Evolutionary conservation across 2,113 vertebrate genomes (phyloP).

Genomic region (Oplegnathus fasciatus): DNA sequence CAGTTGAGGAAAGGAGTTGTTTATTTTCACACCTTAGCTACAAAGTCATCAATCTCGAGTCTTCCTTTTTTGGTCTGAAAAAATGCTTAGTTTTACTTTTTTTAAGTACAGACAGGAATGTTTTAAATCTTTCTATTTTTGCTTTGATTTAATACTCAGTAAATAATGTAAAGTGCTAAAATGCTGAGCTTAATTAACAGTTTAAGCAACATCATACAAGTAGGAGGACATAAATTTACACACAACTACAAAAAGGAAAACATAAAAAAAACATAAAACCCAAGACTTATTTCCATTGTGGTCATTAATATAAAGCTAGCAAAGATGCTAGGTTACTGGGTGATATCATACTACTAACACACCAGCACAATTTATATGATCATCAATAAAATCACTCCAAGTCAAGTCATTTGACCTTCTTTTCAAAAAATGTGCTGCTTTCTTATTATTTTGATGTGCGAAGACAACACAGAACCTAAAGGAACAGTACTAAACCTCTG

Average conservation of each 20-base stretch:
- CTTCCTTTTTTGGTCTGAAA: slow-evolving; percentile 5
- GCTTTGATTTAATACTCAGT: not conserved
- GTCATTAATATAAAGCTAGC: not conserved
- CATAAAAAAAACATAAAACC: not conserved
- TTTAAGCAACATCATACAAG: not conserved
- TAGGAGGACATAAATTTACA: not conserved
- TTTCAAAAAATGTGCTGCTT: not conserved
- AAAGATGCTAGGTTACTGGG: not conserved
- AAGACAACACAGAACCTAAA: not conserved
- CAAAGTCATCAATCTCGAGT: slow-evolving; percentile 6
- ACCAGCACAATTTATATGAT: not conserved
- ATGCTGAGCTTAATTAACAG: not conserved
- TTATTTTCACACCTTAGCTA: slow-evolving; percentile 45
- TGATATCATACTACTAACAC: not conserved
- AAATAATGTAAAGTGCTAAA: not conserved
- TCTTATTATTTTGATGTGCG: not conserved
- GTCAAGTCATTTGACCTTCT: not conserved
- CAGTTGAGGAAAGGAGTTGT: slow-evolving; percentile 29
- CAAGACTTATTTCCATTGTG: not conserved
- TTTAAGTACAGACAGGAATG: not conserved
- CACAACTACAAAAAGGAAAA: not conserved
- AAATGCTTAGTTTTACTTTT: not conserved
- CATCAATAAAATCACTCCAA: not conserved
- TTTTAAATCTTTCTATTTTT: not conserved
- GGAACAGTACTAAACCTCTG: not conserved